These are phyloP conservation scores for Thunnus thynnus DNA, from an alignment of 2,113 vertebrate genomes.

Conservation along the genomic window DNA sequence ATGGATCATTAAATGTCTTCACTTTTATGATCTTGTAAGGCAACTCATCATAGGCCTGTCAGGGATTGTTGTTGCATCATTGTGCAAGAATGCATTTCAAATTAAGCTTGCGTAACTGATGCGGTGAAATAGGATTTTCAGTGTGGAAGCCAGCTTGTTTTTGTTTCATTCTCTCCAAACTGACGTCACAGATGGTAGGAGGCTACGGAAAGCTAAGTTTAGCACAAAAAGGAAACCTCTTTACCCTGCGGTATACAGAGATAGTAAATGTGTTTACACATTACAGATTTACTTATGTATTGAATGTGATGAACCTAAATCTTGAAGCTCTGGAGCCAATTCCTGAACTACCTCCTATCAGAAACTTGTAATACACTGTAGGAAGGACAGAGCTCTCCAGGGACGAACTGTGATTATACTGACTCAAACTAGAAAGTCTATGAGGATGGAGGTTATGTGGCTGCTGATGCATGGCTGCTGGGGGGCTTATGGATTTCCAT, in stretches of 20 bases:
- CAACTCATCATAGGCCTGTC: conserved; percentile 6
- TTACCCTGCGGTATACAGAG: neutral
- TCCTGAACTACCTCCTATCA: conserved; percentile 12
- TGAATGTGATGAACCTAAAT: conserved; percentile 27
- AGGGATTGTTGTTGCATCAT: conserved; percentile 17
- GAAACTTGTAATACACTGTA: conserved; percentile 17
- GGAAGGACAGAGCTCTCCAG: neutral
- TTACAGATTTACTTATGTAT: conserved; percentile 9
- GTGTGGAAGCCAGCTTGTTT: conserved; percentile 4
- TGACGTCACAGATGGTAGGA: conserved; percentile 4
- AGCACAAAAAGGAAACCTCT: conserved; percentile 10
- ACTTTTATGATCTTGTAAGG: neutral
- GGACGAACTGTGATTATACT: conserved; percentile 5
- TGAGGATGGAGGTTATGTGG: conserved; percentile 15
- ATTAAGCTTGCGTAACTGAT: conserved; percentile 14
- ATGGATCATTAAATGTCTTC: neutral
- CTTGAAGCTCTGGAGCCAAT: conserved; percentile 21
- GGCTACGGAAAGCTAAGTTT: conserved; percentile 19
- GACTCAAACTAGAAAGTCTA: neutral
- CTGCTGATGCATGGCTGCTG: conserved; percentile 19
- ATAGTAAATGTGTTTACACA: conserved; percentile 25
- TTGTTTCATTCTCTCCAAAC: neutral
- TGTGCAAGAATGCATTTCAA: conserved; percentile 14
- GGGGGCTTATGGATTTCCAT: conserved; percentile 19
- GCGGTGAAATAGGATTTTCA: conserved; percentile 28